Evolutionary conservation across 1,140 invertebrate genomes (phyloP).

Genomic region (Tetragonula clypearis): DNA sequence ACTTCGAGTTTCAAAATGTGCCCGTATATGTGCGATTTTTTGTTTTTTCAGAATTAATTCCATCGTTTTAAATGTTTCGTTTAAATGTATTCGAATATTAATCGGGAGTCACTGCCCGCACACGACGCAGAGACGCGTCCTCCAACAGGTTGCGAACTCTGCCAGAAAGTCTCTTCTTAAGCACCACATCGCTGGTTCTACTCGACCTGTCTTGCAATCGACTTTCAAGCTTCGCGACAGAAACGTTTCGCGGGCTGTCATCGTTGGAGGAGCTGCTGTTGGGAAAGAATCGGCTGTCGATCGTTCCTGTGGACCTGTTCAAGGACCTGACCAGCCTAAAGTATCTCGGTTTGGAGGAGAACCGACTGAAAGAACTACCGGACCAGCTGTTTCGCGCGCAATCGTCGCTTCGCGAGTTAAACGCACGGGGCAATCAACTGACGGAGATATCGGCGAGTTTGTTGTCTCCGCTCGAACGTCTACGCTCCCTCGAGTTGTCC

Average conservation of each 20-base stretch:
- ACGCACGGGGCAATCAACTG: slow-evolving; percentile 85
- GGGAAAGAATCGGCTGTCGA: slow-evolving; percentile 78
- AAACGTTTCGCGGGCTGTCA: slow-evolving; percentile 75
- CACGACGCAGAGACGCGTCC: slow-evolving; percentile 84
- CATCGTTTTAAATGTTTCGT: no score
- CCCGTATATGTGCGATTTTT: no score
- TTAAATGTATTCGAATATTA: not conserved
- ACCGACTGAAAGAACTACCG: slow-evolving; percentile 84
- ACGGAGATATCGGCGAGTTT: slow-evolving; percentile 82
- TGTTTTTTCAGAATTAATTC: no score
- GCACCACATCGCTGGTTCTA: slow-evolving; percentile 75
- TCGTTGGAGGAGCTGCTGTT: slow-evolving; percentile 82
- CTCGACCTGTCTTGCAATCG: slow-evolving; percentile 82
- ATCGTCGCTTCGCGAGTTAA: slow-evolving; percentile 82
- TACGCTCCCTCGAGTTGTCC: slow-evolving; percentile 77
- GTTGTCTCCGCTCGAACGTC: slow-evolving; percentile 81
- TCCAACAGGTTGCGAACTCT: slow-evolving; percentile 86
- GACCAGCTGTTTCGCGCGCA: slow-evolving; percentile 81
- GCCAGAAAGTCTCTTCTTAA: slow-evolving; percentile 79
- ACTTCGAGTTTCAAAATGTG: no score
- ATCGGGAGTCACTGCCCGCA: no score
- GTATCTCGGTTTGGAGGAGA: slow-evolving; percentile 87
- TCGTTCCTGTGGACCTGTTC: slow-evolving; percentile 83
- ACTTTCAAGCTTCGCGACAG: slow-evolving; percentile 74
- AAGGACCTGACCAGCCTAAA: slow-evolving; percentile 84